Base-by-base conservation (phyloP, 2,113 vertebrate species). In the Spermophilus dauricus region DNA sequence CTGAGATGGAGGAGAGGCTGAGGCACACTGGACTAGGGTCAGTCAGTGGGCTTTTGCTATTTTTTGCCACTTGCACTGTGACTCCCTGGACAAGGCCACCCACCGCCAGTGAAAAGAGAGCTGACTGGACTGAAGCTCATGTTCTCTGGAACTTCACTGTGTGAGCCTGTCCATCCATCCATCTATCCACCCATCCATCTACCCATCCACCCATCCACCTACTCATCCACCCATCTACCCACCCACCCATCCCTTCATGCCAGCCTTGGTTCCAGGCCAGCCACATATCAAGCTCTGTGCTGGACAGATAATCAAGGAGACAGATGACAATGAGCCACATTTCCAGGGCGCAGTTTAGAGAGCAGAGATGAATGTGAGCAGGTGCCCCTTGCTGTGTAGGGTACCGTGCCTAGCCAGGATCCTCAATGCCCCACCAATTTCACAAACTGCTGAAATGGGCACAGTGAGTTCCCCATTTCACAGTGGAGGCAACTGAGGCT, bases 361-460 rank as follows among this genome's bases (percentile, higher is more conserved):
- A 42, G 48, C 72, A 53, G 51, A 92, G 77, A 87, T 26, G 16
- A 72, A 65, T 17, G 14, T 5, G 51, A 6, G 18, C 32, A 73
- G 51, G 28, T 18, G 8, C 22, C 26, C 26, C 56, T 24, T 45
- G 20, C 3, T 0, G 5, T 32, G 16, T 14, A 9, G 13, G 2
- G n/a, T 1, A 22, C 26, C 12, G 0, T 56, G 39, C 73, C 81
- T 3, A 61, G 22, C 56, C 32, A 5, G 26, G 20, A 58, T 53
- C 22, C 26, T 4, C 34, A 53, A 32, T 34, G 5, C 16, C 51
- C 22, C 12, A 51, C 48, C 48, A 51, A 13, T 51, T 16, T 87
- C 58, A 39, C 14, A 85, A 45, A 5, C 34, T 8, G 67, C 92
- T 84, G 58, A 85, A 12, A 16, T 78, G 26, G 7, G n/a, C 32